Conservation (phyloP, 2,113 vertebrate genomes). For the Gobius niger region DNA sequence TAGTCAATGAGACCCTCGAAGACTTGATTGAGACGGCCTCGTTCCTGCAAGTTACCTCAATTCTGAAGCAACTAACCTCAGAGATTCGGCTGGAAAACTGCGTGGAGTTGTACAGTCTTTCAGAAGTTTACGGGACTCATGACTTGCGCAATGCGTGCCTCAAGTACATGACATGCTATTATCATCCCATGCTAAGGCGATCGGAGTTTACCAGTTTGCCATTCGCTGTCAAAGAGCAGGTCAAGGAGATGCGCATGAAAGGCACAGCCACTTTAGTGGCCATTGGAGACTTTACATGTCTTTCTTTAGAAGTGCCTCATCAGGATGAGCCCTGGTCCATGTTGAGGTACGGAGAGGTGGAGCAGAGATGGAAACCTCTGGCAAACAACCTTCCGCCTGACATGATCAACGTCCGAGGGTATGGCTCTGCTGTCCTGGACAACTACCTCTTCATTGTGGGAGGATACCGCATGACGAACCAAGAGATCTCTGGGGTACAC, state of each 20-base stretch:
- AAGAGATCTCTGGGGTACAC: conserved; percentile 90
- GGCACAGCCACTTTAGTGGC: conserved; percentile 85
- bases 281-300: conserved; percentile 82
- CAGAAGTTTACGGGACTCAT: conserved; percentile 87
- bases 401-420: conserved; percentile 88
- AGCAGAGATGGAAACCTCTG: conserved; percentile 85
- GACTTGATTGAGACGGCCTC: conserved; percentile 91
- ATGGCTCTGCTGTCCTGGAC: conserved; percentile 85
- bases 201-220: conserved; percentile 79
- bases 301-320: conserved; percentile 72
- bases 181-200: conserved; percentile 86
- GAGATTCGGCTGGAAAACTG: conserved; percentile 87
- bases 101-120: conserved; percentile 86
- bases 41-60: conserved; percentile 90
- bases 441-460: conserved; percentile 94
- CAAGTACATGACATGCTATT: conserved; percentile 85
- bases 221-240: conserved; percentile 72
- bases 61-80: conserved; percentile 85
- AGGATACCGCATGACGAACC: conserved; percentile 88
- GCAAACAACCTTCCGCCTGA: conserved; percentile 83
- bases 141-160: conserved; percentile 85
- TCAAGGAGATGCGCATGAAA: conserved; percentile 83
- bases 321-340: conserved; percentile 85
- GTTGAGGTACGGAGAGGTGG: conserved; percentile 85
- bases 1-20: conserved; percentile 81